A percentile compares a stretch with the other conserved stretches of the same genome.
Conservation (phyloP, 2,888 invertebrate species). For the Aleiodes alternator region DNA sequence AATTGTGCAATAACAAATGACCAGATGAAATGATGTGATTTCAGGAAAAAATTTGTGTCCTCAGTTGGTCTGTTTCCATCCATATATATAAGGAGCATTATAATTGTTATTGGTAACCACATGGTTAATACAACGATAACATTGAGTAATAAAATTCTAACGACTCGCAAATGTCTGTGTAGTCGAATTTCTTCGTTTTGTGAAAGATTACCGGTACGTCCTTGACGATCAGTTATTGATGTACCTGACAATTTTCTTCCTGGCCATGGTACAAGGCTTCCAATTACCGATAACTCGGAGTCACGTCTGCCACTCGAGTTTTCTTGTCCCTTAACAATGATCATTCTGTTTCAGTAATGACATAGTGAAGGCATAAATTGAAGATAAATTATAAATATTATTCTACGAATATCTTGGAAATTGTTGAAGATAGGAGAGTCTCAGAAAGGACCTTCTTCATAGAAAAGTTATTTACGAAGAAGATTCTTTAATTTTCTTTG, state of each 20-base stretch:
- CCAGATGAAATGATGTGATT: slow-evolving; percentile 77
- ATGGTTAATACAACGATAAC: slow-evolving; percentile 78
- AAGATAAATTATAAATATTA: background rate
- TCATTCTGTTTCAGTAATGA: background rate
- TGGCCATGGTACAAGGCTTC: slow-evolving; percentile 76
- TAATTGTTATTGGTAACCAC: slow-evolving; percentile 78
- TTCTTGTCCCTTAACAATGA: slow-evolving; percentile 53
- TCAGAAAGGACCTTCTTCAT: background rate
- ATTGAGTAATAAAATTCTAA: slow-evolving; percentile 77
- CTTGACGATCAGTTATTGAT: slow-evolving; percentile 69
- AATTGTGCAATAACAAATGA: slow-evolving; percentile 76
- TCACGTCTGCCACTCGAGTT: slow-evolving; percentile 72
- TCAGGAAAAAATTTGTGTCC: slow-evolving; percentile 77
- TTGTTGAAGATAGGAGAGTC: background rate
- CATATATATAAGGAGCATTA: slow-evolving; percentile 78
- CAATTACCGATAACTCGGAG: slow-evolving; percentile 76
- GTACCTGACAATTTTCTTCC: slow-evolving; percentile 74
- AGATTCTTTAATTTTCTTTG: too few relatives aligned
- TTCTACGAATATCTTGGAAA: background rate
- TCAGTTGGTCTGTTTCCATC: slow-evolving; percentile 77
- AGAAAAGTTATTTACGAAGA: too few relatives aligned
- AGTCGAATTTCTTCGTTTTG: slow-evolving; percentile 77
- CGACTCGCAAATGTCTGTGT: slow-evolving; percentile 77
- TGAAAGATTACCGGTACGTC: slow-evolving; percentile 75
- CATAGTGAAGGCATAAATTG: background rate